Conservation (phyloP, 2,113 vertebrate genomes). For the Notarius lentiginosus region DNA sequence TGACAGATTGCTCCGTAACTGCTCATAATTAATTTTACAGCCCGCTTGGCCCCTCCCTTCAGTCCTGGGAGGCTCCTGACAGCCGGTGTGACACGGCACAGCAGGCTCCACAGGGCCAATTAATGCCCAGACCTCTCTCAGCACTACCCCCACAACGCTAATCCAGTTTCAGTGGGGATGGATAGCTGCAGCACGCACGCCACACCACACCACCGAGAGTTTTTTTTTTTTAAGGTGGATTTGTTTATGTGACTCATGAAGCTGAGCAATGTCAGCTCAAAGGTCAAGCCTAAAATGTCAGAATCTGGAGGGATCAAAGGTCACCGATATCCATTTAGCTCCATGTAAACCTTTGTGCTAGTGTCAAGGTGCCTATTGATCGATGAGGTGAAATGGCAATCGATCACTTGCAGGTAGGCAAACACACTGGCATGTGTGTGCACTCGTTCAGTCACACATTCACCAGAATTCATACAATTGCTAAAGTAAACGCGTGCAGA, state of each 20-base stretch:
- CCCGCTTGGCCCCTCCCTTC: slow-evolving; percentile 22
- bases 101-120: slow-evolving; percentile 46
- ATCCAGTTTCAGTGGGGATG: slow-evolving; percentile 27
- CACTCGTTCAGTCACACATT: slow-evolving; percentile 28
- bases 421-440: slow-evolving; percentile 16
- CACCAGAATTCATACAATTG: neutral
- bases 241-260: slow-evolving; percentile 47
- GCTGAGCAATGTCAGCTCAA: slow-evolving; percentile 55
- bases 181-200: neutral
- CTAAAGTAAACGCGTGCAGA: neutral
- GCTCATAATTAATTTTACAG: slow-evolving; percentile 51
- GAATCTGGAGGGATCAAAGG: slow-evolving; percentile 52
- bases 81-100: slow-evolving; percentile 41
- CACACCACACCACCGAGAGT: neutral
- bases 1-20: slow-evolving; percentile 53
- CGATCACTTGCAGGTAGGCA: slow-evolving; percentile 46
- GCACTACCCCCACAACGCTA: slow-evolving; percentile 31
- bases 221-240: slow-evolving; percentile 36
- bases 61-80: slow-evolving; percentile 36
- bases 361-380: slow-evolving; percentile 59
- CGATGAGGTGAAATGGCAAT: slow-evolving; percentile 56
- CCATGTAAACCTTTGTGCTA: slow-evolving; percentile 52
- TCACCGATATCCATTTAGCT: slow-evolving; percentile 55
- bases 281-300: slow-evolving; percentile 65
- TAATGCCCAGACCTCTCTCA: slow-evolving; percentile 34